Evolutionary conservation across 2,113 vertebrate species (phyloP).

Genomic region (Rhombomys opimus): DNA sequence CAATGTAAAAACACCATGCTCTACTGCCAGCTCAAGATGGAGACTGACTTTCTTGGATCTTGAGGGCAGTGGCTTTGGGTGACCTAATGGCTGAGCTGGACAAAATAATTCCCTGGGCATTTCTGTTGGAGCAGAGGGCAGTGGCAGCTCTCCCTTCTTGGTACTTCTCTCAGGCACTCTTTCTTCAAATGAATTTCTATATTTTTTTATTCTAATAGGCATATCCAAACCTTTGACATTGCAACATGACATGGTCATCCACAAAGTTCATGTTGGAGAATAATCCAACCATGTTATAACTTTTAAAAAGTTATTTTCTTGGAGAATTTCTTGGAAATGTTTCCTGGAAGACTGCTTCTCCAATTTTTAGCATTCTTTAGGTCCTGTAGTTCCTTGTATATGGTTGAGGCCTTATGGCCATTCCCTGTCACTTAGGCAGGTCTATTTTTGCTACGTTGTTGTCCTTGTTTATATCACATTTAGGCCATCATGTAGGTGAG

Average conservation of each 20-base stretch:
- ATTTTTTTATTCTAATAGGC: background rate
- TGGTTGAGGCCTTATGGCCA: background rate
- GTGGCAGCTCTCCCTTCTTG: background rate
- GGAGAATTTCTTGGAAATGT: background rate
- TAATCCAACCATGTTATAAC: background rate
- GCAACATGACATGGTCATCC: background rate
- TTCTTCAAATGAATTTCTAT: background rate
- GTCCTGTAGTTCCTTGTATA: background rate
- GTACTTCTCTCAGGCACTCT: background rate
- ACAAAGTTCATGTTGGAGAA: background rate
- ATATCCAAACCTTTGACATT: background rate
- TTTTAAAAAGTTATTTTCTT: background rate
- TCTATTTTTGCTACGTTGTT: background rate
- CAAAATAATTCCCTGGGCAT: background rate
- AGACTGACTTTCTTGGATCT: background rate
- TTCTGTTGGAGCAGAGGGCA: background rate
- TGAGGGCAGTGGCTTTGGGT: background rate
- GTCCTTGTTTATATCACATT: background rate
- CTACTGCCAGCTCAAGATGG: background rate
- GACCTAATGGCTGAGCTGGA: background rate
- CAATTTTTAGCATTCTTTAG: background rate
- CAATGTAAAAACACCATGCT: background rate
- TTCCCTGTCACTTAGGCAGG: background rate
- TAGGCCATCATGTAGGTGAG: background rate
- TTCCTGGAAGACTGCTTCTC: background rate